Percentiles rank a stretch among this genome's conserved stretches.
These are phyloP conservation scores for Tetramorium alpestre DNA, from an alignment of 1,140 invertebrate genomes.

Conservation along the genomic window DNA sequence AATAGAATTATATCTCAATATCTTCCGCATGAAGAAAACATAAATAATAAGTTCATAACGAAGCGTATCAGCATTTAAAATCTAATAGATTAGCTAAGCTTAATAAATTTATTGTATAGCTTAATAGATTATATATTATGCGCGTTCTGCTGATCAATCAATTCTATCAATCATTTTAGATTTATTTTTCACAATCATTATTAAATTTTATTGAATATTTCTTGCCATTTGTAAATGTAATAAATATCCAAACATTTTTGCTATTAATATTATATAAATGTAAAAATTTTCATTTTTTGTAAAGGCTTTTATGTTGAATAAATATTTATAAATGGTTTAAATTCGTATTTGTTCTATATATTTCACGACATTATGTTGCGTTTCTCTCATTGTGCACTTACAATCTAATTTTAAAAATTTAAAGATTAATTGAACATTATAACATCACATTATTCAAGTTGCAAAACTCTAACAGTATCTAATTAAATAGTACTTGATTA, in stretches of 20 bases:
- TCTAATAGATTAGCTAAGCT: neutral
- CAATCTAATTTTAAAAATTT: neutral
- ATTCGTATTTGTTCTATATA: neutral
- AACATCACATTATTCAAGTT: neutral
- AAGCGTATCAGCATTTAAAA: neutral
- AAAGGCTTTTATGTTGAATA: neutral
- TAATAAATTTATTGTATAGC: neutral
- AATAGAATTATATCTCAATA: neutral
- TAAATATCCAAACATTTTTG: neutral
- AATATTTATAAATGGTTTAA: neutral
- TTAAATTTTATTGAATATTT: neutral
- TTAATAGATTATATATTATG: neutral
- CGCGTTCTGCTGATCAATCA: neutral
- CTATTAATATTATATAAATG: neutral
- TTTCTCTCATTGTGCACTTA: neutral
- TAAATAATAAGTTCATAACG: neutral
- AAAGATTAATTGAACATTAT: neutral
- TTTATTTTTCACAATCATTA: neutral
- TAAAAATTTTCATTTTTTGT: neutral
- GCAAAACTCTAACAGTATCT: neutral
- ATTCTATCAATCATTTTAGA: neutral
- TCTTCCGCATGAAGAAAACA: neutral
- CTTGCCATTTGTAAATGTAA: neutral
- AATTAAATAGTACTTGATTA: too few species aligned
- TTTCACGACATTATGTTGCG: neutral